Conservation (phyloP, 2,888 invertebrate species). For the Bellardia bayeri region DNA sequence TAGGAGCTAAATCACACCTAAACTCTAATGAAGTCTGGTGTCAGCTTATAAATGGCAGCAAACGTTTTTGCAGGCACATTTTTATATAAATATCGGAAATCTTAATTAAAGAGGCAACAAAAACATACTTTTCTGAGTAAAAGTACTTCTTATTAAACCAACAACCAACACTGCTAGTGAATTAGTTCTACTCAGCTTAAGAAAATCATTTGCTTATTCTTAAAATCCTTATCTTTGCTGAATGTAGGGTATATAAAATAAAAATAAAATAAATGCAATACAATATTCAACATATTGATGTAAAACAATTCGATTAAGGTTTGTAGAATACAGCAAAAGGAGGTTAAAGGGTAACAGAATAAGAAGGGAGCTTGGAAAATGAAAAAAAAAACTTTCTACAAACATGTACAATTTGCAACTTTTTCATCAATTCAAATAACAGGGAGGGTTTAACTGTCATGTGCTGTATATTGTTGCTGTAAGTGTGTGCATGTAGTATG, state of each 20-base stretch:
- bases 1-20: too few species aligned
- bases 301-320: slow-evolving; percentile 69
- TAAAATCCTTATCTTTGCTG: background rate
- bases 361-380: background rate
- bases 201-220: too few species aligned
- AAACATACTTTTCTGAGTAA: too few species aligned
- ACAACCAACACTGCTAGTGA: too few species aligned
- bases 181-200: too few species aligned
- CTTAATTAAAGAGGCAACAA: too few species aligned
- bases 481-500: slow-evolving; percentile 25
- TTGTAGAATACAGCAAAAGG: slow-evolving; percentile 7
- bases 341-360: background rate
- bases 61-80: too few species aligned
- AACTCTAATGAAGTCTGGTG: too few species aligned
- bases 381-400: background rate
- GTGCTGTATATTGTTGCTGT: slow-evolving; percentile 17
- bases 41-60: too few species aligned
- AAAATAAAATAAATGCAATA: slow-evolving; percentile 54
- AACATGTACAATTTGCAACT: slow-evolving; percentile 46
- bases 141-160: too few species aligned
- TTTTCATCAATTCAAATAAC: slow-evolving; percentile 50
- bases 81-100: too few species aligned
- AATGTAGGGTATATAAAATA: slow-evolving; percentile 17
- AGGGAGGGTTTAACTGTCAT: slow-evolving; percentile 45
- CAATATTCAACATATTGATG: slow-evolving; percentile 70